These are phyloP conservation scores for Spongilla lacustris DNA, from an alignment of 37 sponge, comb jelly and placozoan species.

Conservation along the genomic window DNA sequence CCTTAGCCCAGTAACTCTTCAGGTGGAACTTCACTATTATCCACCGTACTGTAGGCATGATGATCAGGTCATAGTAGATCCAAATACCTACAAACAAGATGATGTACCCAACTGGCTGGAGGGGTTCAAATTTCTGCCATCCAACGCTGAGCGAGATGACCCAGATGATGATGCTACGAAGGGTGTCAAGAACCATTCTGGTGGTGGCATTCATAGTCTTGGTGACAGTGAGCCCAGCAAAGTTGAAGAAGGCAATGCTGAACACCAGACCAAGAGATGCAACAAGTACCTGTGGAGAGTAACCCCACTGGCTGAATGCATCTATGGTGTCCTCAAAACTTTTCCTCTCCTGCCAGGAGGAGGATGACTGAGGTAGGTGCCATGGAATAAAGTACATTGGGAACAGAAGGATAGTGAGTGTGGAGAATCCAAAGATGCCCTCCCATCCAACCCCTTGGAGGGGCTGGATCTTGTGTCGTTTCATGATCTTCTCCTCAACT, in stretches of 20 bases:
- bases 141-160: slow-evolving; percentile 73
- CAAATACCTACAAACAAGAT: slow-evolving; percentile 88
- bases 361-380: slow-evolving; percentile 70
- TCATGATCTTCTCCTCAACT: slow-evolving; percentile 90
- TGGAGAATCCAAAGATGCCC: slow-evolving; percentile 90
- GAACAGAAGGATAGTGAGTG: slow-evolving; percentile 71
- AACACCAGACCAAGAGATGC: slow-evolving; percentile 79
- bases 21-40: not conserved
- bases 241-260: slow-evolving; percentile 98
- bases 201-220: slow-evolving; percentile 91
- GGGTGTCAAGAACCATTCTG: slow-evolving; percentile 92
- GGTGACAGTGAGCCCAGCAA: slow-evolving; percentile 93
- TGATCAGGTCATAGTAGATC: slow-evolving; percentile 91
- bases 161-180: slow-evolving; percentile 96
- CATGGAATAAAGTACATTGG: slow-evolving; percentile 97
- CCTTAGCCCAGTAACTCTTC: not conserved
- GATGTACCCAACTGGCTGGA: slow-evolving; percentile 87
- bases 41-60: slow-evolving; percentile 47
- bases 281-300: slow-evolving; percentile 42
- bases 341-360: slow-evolving; percentile 70
- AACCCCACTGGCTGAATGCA: slow-evolving; percentile 72
- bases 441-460: slow-evolving; percentile 97
- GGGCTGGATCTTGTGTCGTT: slow-evolving; percentile 88
- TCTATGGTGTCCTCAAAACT: slow-evolving; percentile 93
- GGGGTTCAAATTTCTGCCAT: slow-evolving; percentile 87